A percentile compares a stretch with the other conserved stretches of the same genome.
Evolutionary conservation across 2,888 invertebrate genomes (phyloP).

Genomic region (Drosophila neonasuta): DNA sequence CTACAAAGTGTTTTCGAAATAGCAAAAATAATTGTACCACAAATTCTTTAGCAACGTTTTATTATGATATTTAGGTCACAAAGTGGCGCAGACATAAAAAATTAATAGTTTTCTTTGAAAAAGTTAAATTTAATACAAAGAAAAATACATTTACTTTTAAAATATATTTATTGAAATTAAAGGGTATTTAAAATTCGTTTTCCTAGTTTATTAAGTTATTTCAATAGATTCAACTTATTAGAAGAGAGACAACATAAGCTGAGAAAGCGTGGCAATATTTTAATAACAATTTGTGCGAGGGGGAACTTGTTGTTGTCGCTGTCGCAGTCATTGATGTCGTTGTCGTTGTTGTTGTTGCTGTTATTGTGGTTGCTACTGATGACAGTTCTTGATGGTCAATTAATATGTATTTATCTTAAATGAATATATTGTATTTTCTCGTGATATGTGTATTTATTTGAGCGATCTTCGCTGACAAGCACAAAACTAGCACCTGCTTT

Average conservation of each 20-base stretch:
- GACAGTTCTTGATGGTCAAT: conserved; percentile 65
- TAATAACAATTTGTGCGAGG: conserved; percentile 70
- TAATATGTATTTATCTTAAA: conserved; percentile 60
- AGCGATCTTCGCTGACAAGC: conserved; percentile 29
- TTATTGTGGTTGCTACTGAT: conserved; percentile 54
- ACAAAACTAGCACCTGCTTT: conserved; percentile 34
- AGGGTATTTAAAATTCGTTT: conserved; percentile 32
- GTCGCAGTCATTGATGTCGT: conserved; percentile 33
- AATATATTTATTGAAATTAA: neutral
- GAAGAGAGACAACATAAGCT: conserved; percentile 37
- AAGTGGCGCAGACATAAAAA: too few relatives aligned
- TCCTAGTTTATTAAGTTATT: neutral
- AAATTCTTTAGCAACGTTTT: neutral
- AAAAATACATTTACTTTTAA: too few relatives aligned
- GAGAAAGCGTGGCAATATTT: conserved; percentile 72
- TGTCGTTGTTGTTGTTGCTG: conserved; percentile 31
- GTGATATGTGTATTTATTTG: conserved; percentile 20
- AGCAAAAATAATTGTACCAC: neutral
- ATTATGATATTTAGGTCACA: neutral
- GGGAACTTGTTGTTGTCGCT: conserved; percentile 40
- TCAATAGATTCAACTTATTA: conserved; percentile 48
- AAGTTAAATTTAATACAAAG: too few relatives aligned
- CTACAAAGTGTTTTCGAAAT: neutral
- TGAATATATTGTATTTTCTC: conserved; percentile 30
- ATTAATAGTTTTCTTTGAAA: too few relatives aligned